Evolutionary conservation across 2,797 vertebrate genomes (phyloP).

Genomic region (Sebastes trivittatus): DNA sequence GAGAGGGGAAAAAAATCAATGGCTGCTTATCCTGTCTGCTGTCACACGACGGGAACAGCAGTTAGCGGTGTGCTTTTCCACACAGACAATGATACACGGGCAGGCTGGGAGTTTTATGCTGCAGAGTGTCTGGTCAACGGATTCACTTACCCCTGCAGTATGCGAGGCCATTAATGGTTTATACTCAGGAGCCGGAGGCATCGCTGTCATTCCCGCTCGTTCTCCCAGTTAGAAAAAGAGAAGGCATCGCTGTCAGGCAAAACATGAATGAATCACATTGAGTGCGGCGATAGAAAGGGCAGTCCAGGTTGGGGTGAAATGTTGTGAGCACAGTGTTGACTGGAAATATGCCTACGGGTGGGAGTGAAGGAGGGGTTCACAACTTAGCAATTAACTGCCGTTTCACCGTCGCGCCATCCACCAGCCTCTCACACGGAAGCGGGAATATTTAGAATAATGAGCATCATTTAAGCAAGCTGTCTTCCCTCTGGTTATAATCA

Average conservation of each 20-base stretch:
- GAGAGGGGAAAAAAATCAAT: constrained; percentile 42
- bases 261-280: constrained; percentile 43
- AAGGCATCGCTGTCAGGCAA: constrained; percentile 18
- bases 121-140: constrained; percentile 20
- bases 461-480: constrained; percentile 55
- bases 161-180: constrained; percentile 39
- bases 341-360: constrained; percentile 4
- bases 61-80: constrained; percentile 31
- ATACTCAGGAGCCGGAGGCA: constrained; percentile 26
- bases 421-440: constrained; percentile 27
- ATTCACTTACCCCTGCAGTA: constrained; percentile 29
- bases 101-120: constrained; percentile 14
- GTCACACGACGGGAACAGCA: constrained; percentile 39
- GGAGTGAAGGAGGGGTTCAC: neutral
- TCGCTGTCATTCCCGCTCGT: constrained; percentile 23
- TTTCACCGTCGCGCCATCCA: constrained; percentile 16
- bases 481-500: constrained; percentile 58
- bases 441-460: constrained; percentile 55
- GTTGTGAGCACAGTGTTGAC: constrained; percentile 26
- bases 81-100: constrained; percentile 38
- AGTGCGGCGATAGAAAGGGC: neutral
- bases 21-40: constrained; percentile 58
- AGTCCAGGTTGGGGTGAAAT: constrained; percentile 29
- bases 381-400: constrained; percentile 39
- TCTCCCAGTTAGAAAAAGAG: constrained; percentile 18